Base-by-base conservation (phyloP, 23 tunicate species). In the Ascidia mentula region DNA sequence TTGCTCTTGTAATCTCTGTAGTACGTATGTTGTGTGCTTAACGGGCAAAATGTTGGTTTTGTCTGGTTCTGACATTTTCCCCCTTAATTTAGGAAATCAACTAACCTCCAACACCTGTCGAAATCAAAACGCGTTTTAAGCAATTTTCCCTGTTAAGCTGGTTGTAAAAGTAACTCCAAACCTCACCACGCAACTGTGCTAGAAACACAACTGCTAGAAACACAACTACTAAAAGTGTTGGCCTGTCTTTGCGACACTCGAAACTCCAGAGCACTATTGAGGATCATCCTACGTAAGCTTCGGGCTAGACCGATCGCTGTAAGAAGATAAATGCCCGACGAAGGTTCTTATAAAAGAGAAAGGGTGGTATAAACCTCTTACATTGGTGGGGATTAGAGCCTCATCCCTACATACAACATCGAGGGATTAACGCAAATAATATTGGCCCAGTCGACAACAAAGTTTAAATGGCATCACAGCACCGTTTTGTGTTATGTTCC, bases 1-100 rank as follows among this genome's bases (percentile, higher is more conserved):
- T 53, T 86, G 90, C 38, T 86, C 90, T 15, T 86, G 60, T 22
- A 86, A 61, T 36, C 90, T 85, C 59, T 86, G 90, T 70, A 86
- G 72, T n/a, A 86, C 90, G 40, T 59, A 86, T n/a, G 90, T 73
- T 9, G 90, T 80, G 61, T 86, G 90, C 60, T 80, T 86, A 0
- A 86, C 84, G 0, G 85, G 90, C 13, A 86, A 61, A 4, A 86
- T 80, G 69, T 86, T 80, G 18, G 90, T 86, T 60, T 70, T 36
- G 13, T 60, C 85, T 5, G 53, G 60, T 37, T 86, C 84, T 18
- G 85, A 72, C 90, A 80, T 86, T 5, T 6, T 9, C 7, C n/a
- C n/a, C n/a, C n/a, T n/a, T n/a, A n/a, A n/a, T n/a, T n/a, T n/a
- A n/a, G n/a, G n/a, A n/a, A n/a, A n/a, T n/a, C n/a, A n/a, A n/a